phyloP scores from a whole-genome alignment of 2,113 vertebrate species.

The Aramus guarauna region DNA sequence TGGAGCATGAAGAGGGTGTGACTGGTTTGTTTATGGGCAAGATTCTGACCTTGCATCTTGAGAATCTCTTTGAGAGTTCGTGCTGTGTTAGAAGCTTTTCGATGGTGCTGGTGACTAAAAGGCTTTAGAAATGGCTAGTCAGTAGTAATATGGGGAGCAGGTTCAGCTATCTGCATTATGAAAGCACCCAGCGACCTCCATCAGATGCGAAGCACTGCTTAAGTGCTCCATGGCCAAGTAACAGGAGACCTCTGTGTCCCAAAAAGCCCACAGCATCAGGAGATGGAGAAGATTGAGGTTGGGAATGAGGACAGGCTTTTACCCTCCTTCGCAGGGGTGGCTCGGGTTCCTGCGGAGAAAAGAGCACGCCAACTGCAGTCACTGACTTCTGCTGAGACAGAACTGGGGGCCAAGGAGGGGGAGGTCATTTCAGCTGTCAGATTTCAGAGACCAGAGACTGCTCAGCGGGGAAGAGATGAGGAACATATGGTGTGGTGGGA shows the following conservation, averaged over 20 bases:
- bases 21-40: neutral
- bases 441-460: neutral
- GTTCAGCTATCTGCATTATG: neutral
- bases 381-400: neutral
- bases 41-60: neutral
- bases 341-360: neutral
- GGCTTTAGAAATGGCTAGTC: neutral
- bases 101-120: neutral
- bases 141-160: neutral
- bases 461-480: neutral
- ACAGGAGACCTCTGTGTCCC: neutral
- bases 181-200: neutral
- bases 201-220: neutral
- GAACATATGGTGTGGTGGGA: slow-evolving; percentile 47
- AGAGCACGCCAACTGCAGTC: neutral
- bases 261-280: neutral
- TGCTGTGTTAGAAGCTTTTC: neutral
- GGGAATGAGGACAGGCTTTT: neutral
- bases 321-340: neutral
- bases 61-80: neutral
- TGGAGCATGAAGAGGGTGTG: neutral
- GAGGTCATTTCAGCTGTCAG: slow-evolving; percentile 24
- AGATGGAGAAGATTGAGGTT: neutral
- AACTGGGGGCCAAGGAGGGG: neutral
- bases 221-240: neutral